Percentiles rank a stretch among this genome's conserved stretches.
phyloP scores from a whole-genome alignment of 2,888 invertebrate genomes.

The Noctua comes region DNA sequence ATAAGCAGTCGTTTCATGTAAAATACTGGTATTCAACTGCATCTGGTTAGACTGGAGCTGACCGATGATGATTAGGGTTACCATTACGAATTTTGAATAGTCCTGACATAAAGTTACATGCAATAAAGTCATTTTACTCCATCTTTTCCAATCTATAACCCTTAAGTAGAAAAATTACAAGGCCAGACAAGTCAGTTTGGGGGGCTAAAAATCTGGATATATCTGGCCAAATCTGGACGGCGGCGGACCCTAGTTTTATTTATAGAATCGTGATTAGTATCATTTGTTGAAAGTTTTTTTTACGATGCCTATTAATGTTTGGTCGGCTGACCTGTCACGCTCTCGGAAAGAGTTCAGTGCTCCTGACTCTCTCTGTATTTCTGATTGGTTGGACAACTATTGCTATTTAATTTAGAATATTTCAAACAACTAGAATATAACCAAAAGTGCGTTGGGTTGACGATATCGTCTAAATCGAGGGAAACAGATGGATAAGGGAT shows the following conservation, averaged over 20 bases:
- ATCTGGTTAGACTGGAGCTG: too few relatives aligned
- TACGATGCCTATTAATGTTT: constrained; percentile 12
- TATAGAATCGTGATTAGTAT: constrained; percentile 10
- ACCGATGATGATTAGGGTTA: background rate
- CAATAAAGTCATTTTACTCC: background rate
- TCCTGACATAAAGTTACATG: background rate
- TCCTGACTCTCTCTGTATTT: constrained; percentile 12
- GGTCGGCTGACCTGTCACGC: constrained; percentile 21
- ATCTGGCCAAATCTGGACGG: background rate
- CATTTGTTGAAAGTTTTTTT: constrained; percentile 8
- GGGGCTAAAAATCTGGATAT: background rate
- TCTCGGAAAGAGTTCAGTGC: constrained; percentile 35
- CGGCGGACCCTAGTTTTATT: background rate
- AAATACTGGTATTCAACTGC: too few relatives aligned
- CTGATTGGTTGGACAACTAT: constrained; percentile 5
- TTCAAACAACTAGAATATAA: background rate
- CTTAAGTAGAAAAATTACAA: background rate
- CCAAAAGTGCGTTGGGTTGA: too few relatives aligned
- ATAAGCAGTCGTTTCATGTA: too few relatives aligned
- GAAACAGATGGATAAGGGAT: too few relatives aligned
- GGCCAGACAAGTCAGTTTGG: background rate
- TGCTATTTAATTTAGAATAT: background rate
- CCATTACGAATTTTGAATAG: background rate
- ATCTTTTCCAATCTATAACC: background rate
- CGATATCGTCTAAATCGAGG: too few relatives aligned